phyloP scores from a whole-genome alignment of 1,140 invertebrate genomes.

The Tetraneura akinire region DNA sequence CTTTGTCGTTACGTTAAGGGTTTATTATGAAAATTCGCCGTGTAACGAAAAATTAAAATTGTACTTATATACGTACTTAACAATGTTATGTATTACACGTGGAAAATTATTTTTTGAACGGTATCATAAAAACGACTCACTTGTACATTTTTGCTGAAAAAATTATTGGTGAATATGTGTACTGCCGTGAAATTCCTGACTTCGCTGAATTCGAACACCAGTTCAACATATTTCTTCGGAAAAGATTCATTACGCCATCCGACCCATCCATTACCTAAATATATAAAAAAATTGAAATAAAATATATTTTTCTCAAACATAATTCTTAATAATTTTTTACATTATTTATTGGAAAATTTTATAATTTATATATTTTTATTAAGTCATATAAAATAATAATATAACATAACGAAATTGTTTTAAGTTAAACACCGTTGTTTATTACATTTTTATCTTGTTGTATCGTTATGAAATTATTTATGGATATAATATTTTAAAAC shows the following conservation, averaged over 20 bases:
- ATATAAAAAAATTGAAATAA: slow-evolving; percentile 36
- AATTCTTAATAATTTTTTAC: no score
- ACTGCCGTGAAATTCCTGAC: slow-evolving; percentile 75
- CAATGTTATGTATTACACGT: background rate
- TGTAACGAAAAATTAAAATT: slow-evolving; percentile 14
- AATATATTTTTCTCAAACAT: no score
- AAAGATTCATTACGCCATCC: slow-evolving; percentile 76
- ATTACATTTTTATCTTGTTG: no score
- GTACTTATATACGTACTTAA: background rate
- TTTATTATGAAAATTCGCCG: slow-evolving; percentile 24
- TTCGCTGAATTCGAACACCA: slow-evolving; percentile 75
- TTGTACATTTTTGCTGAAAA: slow-evolving; percentile 70
- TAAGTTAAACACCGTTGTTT: no score
- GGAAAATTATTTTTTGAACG: no score
- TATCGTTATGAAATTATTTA: no score
- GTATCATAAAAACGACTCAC: slow-evolving; percentile 60
- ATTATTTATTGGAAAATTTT: no score
- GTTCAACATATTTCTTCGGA: slow-evolving; percentile 65
- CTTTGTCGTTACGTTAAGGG: background rate
- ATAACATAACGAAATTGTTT: no score
- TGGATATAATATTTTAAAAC: no score
- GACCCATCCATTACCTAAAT: slow-evolving; percentile 75
- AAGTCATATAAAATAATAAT: no score
- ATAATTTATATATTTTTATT: no score
- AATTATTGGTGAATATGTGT: slow-evolving; percentile 72